Evolutionary conservation across 2,888 invertebrate genomes (phyloP), one percentile per base, ranked within the genome.

Genomic region (Leptinotarsa peninsularis): DNA sequence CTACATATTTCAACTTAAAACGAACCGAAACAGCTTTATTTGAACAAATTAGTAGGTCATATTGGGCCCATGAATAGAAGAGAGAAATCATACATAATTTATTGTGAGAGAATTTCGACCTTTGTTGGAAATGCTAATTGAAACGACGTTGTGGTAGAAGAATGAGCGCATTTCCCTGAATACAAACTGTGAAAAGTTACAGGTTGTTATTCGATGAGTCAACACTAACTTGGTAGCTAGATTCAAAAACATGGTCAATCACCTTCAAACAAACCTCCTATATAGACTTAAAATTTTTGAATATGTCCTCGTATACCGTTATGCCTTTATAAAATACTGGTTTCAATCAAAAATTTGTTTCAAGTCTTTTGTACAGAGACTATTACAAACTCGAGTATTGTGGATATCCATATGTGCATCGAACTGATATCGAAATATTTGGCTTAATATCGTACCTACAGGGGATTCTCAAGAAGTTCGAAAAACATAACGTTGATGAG

Each of bases 1-100:
- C 75, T 75, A 75, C 72, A 75, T 75, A 72, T 66, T 72, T 52
- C 69, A 66, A 66, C 75, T 68, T 68, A 72, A 75, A 72, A 75
- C 72, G 56, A 66, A 67, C 63, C 49, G 56, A 70, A 75, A 69
- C 68, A 68, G 63, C 71, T 68, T 71, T 75, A 68, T 75, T 75
- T 72, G 68, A 72, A 72, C 49, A 71, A 49, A 43, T 49, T 66
- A 67, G 58, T 72, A 67, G 72, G 68, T 75, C 72, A 68, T 72
- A 56, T 72, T 68, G 33, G 54, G 56, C 54, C 69, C 56, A 56
- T 52, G 52, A 50, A 68, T 68, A 27, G 50, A 27, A 68, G 50
- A 54, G 68, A 49, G 67, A 50, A 50, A 67, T 67, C 50, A 67
- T 63, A 63, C 63, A 63, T 63, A 63, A 33, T 18, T 63, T 63